Base-by-base conservation (phyloP, 2,113 vertebrate genomes). In the Maccullochella peelii region DNA sequence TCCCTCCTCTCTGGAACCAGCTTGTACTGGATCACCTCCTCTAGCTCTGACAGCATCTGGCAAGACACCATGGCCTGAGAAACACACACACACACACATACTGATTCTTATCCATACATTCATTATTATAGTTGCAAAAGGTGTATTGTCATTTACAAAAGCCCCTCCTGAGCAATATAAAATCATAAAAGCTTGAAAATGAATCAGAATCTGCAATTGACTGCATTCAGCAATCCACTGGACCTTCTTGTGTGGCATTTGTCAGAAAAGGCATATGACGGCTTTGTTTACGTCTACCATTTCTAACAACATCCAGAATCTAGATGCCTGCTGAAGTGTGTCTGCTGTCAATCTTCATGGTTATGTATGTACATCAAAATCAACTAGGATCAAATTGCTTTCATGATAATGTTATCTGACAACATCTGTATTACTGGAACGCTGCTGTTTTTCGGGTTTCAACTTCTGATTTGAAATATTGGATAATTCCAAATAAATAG, bases 1-100 rank as follows among this genome's bases (percentile, higher is more conserved):
- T 99, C 98, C 14, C 98, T 96, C 49, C 98, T 97, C 55, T 99
- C 98, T 0, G 98, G 98, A 54, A 99, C 98, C 88, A 99, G 96
- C 90, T 99, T 99, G 80, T 99, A 99, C 95, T 99, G 98, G 95
- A 99, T 99, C 49, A 99, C 98, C 92, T 99, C 98, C 94, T 99
- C 98, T 82, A 99, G 95, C 92, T 99, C 98, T 0, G 98, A 99
- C 67, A 99, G 95, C 98, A 99, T 99, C 94, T 99, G 98, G 94
- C 98, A 99, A 74, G 98, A 99, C 12, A 99, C 98, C 98, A 99
- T 99, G 74, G 98, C 98, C 98, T 99, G 80, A 77, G 36, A 86
- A 78, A 82, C 52, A 80, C 54, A 80, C 36, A 78, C 14, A 84
- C 52, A 77, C 33, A 74, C 58, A 38, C 38, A 38, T 6, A 38